These are phyloP conservation scores for Gallinago media DNA, from an alignment of 2,113 vertebrate species.

Conservation along the genomic window DNA sequence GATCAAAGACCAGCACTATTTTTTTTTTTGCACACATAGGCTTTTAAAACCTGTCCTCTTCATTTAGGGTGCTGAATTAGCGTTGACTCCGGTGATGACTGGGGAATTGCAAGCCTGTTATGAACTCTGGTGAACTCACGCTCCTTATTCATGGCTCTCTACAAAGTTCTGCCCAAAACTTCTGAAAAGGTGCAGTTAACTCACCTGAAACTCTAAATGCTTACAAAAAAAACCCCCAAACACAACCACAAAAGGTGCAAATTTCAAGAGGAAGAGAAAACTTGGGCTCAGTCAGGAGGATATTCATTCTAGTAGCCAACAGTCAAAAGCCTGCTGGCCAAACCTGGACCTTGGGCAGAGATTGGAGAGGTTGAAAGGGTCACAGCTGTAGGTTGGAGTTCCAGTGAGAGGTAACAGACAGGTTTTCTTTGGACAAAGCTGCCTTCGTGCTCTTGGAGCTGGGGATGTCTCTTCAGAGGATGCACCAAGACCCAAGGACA, in stretches of 20 bases:
- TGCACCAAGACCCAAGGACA: neutral
- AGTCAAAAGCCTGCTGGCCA: neutral
- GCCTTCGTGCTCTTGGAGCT: neutral
- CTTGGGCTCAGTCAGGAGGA: neutral
- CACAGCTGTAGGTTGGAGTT: neutral
- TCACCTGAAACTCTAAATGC: neutral
- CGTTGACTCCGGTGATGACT: accelerated
- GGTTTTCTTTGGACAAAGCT: neutral
- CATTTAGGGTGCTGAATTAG: neutral
- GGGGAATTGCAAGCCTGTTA: neutral
- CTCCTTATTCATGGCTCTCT: neutral
- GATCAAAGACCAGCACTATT: neutral
- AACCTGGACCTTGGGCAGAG: neutral
- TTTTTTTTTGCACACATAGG: neutral
- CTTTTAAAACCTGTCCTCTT: slow-evolving; percentile 1
- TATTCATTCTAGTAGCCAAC: neutral
- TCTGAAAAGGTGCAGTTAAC: neutral
- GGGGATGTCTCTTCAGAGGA: neutral
- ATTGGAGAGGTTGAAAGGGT: neutral
- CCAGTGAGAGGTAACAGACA: neutral
- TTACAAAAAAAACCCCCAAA: neutral
- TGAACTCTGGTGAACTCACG: neutral
- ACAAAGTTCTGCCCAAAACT: neutral
- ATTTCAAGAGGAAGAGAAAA: neutral
- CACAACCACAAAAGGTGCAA: neutral